Evolutionary conservation across 2,797 vertebrate genomes (phyloP), one percentile per base, ranked within the genome.

Genomic region (Sardinella longiceps): DNA sequence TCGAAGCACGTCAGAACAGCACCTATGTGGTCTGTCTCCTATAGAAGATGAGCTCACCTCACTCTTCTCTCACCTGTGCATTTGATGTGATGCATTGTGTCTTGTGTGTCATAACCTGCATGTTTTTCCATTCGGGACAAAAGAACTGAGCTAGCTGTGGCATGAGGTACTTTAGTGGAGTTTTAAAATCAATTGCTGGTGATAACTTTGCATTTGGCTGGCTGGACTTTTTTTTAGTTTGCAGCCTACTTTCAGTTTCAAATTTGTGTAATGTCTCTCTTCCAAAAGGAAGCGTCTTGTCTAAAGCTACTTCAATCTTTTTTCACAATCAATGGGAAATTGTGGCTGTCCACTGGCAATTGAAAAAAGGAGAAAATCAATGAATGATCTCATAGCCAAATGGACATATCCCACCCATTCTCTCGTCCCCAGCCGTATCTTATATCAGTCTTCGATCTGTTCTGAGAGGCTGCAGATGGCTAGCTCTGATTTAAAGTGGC

Each of bases 381-480:
- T 77, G 37, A 33, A 77, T 43, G 70, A 77, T 39, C 37, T 43
- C 70, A 77, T 39, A 5, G 33, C 18, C 37, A 23, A 77, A 43
- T 77, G 37, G 37, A 77, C 3, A 18, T 43, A 5, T 77, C 70
- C 37, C 18, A 37, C 18, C 18, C 33, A 77, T 43, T 39, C 37
- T 77, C 18, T 23, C 18, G 7, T 77, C 70, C 23, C 33, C 70
- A 43, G 5, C 37, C 43, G 70, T 77, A 77, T 77, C 70, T 43
- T 23, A 77, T 77, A 77, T 77, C 70, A 77, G 33, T 77, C 7
- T 77, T 77, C 70, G 70, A 77, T 77, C 70, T 33, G 28, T 33
- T 70, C 63, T 33, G 4, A 37, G 30, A 33, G 37, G 70, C 37
- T 37, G 39, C 70, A 77, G 70, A 77, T 77, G 70, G 70, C 70